A percentile compares a stretch with the other conserved stretches of the same genome.
phyloP scores from a whole-genome alignment of 2,113 vertebrate genomes.

The Psittacula cyanocephala region DNA sequence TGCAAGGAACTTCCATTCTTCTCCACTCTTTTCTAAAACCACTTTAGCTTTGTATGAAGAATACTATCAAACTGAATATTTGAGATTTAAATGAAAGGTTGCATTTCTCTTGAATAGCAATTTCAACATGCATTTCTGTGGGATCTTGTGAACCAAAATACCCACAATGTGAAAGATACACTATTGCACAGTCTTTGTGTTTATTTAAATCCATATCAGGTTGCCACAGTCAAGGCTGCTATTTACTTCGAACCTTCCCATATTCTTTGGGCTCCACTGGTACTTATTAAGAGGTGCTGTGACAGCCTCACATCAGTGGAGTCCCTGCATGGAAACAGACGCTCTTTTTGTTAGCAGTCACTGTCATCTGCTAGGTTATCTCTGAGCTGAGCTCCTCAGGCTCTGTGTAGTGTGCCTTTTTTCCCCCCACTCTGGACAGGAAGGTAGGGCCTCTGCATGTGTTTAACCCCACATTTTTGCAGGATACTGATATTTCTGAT shows the following conservation, averaged over 20 bases:
- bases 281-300: background rate
- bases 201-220: background rate
- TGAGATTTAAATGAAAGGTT: background rate
- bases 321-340: background rate
- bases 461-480: constrained; percentile 49
- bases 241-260: background rate
- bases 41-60: background rate
- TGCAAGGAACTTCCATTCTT: background rate
- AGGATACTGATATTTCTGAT: constrained; percentile 35
- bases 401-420: background rate
- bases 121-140: background rate
- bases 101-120: background rate
- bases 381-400: background rate
- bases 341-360: background rate
- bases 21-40: background rate
- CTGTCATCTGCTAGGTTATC: background rate
- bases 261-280: background rate
- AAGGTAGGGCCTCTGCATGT: constrained; percentile 6
- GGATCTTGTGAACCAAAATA: background rate
- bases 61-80: background rate
- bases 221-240: background rate
- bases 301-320: background rate
- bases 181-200: background rate
- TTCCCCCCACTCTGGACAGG: background rate
- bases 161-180: rapidly evolving